Base-by-base conservation (phyloP, 1,140 invertebrate species). In the Spodoptera litura region DNA sequence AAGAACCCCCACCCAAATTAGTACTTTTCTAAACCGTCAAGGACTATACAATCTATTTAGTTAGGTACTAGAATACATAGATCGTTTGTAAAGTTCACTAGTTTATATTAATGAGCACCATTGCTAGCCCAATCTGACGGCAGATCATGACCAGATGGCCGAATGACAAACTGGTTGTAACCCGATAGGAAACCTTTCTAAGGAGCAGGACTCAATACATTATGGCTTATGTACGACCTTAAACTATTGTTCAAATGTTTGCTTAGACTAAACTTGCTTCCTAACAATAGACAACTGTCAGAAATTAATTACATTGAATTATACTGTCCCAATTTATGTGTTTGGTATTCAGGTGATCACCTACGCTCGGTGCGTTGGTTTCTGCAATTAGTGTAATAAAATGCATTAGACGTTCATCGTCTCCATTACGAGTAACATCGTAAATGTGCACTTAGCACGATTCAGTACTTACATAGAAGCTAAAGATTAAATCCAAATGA, bases 121-220 rank as follows among this genome's bases (percentile, higher is more conserved):
- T 49, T 9, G 35, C 5, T 64, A 3, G n/a, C 31, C 31, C 35
- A 44, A 27, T 3, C 10, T n/a, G 10, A 27, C 27, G 15, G 20
- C 64, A 68, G 25, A 53, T 68, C 52, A 49, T 53, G 49, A 6
- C 64, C 49, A 68, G 49, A 52, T 68, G 49, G 64, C 13, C 49
- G 44, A 27, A 15, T 64, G 61, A 49, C 61, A 64, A 49, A 52
- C 64, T 31, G 44, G 64, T 68, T 68, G 64, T 68, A 68, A 68
- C 49, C 25, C 5, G 64, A 68, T 68, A 66, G 3, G 38, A 66
- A 68, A 13, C 61, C 64, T 27, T 68, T 68, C 20, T 5, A 52
- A 8, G 64, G 20, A 68, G 64, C 49, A 68, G 64, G 61, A 64
- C 64, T 68, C 49, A 68, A 68, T 68, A 68, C 20, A 51, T 44